Percentiles rank a stretch among this genome's conserved stretches.
Evolutionary conservation across 64 coral and sea anemone species (phyloP).

Genomic region (Actinia tenebrosa): DNA sequence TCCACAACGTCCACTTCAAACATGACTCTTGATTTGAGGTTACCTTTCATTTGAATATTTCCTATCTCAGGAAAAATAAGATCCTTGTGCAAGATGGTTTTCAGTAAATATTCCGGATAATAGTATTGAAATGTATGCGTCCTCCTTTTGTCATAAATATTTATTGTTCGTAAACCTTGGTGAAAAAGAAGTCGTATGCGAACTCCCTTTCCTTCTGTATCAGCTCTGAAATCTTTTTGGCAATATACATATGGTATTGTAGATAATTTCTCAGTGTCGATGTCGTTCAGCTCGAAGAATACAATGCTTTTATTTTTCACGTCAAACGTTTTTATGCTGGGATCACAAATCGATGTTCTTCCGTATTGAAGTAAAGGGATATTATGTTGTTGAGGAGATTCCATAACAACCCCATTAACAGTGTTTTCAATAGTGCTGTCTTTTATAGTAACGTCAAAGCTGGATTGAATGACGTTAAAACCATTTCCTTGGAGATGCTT

Average conservation of each 20-base stretch:
- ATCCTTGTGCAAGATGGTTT: background rate
- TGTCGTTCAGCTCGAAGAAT: background rate
- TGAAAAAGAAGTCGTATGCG: background rate
- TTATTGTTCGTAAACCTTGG: background rate
- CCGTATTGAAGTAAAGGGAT: slow-evolving; percentile 46
- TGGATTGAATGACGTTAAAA: slow-evolving; percentile 21
- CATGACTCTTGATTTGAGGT: slow-evolving; percentile 37
- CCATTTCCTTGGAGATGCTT: slow-evolving; percentile 27
- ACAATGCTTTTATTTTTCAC: background rate
- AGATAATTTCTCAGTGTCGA: background rate
- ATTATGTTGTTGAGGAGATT: slow-evolving; percentile 26
- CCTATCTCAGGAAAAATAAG: slow-evolving; percentile 3
- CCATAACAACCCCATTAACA: slow-evolving; percentile 30
- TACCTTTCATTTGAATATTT: slow-evolving; percentile 29
- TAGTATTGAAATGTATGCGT: background rate
- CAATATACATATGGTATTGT: background rate
- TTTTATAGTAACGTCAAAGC: slow-evolving; percentile 3
- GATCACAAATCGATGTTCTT: slow-evolving; percentile 37
- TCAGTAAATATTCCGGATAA: background rate
- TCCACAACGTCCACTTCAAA: slow-evolving; percentile 40
- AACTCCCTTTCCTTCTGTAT: background rate
- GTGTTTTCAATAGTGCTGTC: slow-evolving; percentile 16
- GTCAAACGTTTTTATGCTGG: background rate
- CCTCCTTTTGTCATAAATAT: background rate
- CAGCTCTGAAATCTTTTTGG: slow-evolving; percentile 32